These are phyloP conservation scores for Drosophila bocqueti DNA, from an alignment of 1,140 invertebrate genomes.

Conservation along the genomic window DNA sequence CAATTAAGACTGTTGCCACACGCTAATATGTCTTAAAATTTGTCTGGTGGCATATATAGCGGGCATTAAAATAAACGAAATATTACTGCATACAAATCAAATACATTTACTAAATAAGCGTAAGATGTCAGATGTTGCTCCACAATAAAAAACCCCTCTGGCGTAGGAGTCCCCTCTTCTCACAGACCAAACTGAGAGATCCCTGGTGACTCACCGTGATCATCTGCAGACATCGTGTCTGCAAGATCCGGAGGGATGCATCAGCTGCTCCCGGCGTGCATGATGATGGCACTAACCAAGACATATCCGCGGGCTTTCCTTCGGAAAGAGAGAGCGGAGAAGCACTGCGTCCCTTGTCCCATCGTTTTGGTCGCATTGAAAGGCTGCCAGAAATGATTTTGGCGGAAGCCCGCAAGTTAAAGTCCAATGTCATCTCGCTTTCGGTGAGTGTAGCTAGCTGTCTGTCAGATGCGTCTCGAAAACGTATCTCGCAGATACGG, in stretches of 20 bases:
- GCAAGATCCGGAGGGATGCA: conserved; percentile 24
- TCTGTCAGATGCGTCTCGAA: conserved; percentile 43
- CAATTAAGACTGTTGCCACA: no score
- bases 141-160: no score
- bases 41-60: neutral
- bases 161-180: no score
- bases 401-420: conserved; percentile 46
- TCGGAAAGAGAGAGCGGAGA: conserved; percentile 2
- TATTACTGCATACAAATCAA: no score
- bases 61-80: no score
- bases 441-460: conserved; percentile 39
- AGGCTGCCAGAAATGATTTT: conserved; percentile 59
- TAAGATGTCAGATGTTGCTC: no score
- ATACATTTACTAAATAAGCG: neutral
- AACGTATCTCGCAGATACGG: conserved; percentile 50
- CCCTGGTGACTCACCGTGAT: conserved; percentile 24
- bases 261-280: conserved; percentile 33
- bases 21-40: neutral
- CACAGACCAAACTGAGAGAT: neutral
- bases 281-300: conserved; percentile 7
- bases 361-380: conserved; percentile 58
- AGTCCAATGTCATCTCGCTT: conserved; percentile 70
- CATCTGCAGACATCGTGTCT: conserved; percentile 70
- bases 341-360: conserved; percentile 33
- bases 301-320: neutral